These are phyloP conservation scores for Dicrurus megarhynchus DNA, from an alignment of 2,113 vertebrate genomes.

Conservation along the genomic window DNA sequence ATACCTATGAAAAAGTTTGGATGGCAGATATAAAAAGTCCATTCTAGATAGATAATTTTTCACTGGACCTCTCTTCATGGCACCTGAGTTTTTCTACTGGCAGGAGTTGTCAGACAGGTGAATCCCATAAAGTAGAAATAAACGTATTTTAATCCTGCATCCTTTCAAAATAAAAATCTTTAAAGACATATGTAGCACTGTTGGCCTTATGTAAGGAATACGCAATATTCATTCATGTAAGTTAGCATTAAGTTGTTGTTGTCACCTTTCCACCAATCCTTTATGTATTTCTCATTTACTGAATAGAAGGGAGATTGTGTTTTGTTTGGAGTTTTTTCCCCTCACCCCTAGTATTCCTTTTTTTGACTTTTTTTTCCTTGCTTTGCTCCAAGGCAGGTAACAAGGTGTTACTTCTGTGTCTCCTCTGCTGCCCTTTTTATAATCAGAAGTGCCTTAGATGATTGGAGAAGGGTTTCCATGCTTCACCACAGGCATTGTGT, in stretches of 20 bases:
- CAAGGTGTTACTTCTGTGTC: background rate
- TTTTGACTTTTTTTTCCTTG: background rate
- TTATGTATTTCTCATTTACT: background rate
- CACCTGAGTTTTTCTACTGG: background rate
- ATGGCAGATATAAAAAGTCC: background rate
- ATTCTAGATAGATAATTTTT: background rate
- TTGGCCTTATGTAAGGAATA: background rate
- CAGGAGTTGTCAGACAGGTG: background rate
- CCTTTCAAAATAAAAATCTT: background rate
- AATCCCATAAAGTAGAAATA: background rate
- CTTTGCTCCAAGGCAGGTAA: background rate
- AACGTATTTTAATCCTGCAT: background rate
- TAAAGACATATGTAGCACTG: background rate
- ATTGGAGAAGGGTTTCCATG: background rate
- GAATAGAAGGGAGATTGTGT: background rate
- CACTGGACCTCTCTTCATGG: background rate
- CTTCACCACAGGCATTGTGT: background rate
- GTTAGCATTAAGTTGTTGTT: background rate
- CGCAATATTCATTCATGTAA: background rate
- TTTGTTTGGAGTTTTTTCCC: background rate
- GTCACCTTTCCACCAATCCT: background rate
- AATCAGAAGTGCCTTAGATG: background rate
- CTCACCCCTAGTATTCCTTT: background rate
- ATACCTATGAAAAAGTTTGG: background rate
- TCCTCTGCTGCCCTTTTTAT: background rate